phyloP scores from a whole-genome alignment of 2,113 vertebrate genomes.

The Malurus alboscapulatus region DNA sequence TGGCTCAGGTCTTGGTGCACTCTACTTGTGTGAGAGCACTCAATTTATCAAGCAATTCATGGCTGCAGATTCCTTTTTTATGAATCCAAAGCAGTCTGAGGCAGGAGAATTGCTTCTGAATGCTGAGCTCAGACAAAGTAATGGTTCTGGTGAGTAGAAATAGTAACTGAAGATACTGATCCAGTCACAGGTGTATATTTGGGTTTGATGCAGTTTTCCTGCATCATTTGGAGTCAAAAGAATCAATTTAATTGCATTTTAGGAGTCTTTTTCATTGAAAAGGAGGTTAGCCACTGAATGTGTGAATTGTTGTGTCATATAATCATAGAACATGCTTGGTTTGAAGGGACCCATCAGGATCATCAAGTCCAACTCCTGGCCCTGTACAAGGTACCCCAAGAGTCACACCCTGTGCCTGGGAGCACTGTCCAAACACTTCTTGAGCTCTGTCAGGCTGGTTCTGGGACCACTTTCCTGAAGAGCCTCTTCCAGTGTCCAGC shows the following conservation, averaged over 20 bases:
- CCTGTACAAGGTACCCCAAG: background rate
- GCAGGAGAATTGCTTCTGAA: background rate
- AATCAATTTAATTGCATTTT: background rate
- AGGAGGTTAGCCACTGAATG: background rate
- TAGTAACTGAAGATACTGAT: background rate
- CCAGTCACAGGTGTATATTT: background rate
- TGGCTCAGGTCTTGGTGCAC: background rate
- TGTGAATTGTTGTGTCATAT: background rate
- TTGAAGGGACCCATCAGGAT: background rate
- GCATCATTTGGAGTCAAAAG: background rate
- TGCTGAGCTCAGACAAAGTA: background rate
- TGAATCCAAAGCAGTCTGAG: background rate
- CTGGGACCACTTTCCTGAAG: background rate
- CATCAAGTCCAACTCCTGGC: background rate
- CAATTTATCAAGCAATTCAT: background rate
- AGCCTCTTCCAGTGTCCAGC: background rate
- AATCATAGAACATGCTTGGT: background rate
- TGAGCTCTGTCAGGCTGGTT: background rate
- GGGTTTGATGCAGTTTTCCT: background rate
- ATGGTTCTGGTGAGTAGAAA: background rate
- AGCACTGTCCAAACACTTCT: background rate
- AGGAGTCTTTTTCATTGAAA: background rate
- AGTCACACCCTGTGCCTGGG: background rate
- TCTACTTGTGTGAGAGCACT: background rate
- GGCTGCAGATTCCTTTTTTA: background rate